These are phyloP conservation scores for Tinea trinotella DNA, from an alignment of 2,888 invertebrate species.

Conservation along the genomic window DNA sequence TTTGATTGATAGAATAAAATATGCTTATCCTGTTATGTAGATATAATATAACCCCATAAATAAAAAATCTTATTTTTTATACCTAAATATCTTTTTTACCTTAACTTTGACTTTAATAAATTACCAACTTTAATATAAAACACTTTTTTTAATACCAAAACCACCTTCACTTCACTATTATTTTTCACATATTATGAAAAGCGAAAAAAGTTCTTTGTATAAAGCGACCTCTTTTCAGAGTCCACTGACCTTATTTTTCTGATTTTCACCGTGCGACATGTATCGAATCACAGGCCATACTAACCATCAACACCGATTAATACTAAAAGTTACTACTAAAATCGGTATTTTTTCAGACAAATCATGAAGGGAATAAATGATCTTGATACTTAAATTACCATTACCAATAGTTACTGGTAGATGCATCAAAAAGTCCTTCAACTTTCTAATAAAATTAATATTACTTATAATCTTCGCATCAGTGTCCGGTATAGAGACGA, in stretches of 20 bases:
- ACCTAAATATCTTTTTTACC: no score
- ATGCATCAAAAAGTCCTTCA: no score
- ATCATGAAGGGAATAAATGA: slow-evolving; percentile 26
- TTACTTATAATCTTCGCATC: no score
- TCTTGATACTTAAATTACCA: slow-evolving; percentile 42
- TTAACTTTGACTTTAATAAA: no score
- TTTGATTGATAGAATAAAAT: no score
- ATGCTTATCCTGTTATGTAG: no score
- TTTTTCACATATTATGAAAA: not conserved
- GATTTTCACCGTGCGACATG: slow-evolving; percentile 33
- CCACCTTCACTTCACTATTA: not conserved
- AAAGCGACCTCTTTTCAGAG: not conserved
- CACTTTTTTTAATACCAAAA: not conserved
- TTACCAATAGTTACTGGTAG: no score
- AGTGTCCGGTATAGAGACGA: no score
- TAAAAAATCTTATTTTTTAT: no score
- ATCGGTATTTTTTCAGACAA: slow-evolving; percentile 42
- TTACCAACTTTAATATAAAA: not conserved
- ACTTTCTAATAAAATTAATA: no score
- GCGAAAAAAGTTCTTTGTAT: not conserved
- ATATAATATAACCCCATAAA: no score
- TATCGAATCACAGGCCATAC: slow-evolving; percentile 41
- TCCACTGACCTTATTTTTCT: slow-evolving; percentile 1
- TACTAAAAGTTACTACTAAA: slow-evolving; percentile 45
- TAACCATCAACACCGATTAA: slow-evolving; percentile 52